Conservation (phyloP, 2,113 vertebrate genomes). For the Ophiodon elongatus region DNA sequence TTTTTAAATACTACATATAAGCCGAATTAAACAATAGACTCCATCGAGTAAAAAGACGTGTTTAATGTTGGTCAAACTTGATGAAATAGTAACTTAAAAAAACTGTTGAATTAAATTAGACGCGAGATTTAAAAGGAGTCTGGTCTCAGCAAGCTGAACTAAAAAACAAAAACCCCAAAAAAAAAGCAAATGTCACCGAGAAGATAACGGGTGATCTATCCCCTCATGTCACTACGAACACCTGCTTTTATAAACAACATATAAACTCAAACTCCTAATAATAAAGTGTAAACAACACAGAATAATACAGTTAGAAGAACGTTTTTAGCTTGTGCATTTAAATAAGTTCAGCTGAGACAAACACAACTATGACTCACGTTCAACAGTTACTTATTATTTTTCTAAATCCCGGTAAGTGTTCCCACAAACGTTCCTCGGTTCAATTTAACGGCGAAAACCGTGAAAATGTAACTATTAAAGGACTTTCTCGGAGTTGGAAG, state of each 20-base stretch:
- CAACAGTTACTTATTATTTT: not conserved
- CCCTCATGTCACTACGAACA: not conserved
- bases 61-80: fast-evolving
- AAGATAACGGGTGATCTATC: conserved; percentile 21
- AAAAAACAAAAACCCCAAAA: conserved; percentile 42
- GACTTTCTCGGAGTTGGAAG: conserved; percentile 35
- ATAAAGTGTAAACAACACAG: not conserved
- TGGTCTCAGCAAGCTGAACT: not conserved
- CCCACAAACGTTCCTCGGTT: no score
- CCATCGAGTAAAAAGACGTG: not conserved
- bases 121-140: not conserved
- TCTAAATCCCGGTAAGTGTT: no score
- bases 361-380: conserved; percentile 28
- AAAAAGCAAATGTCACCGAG: not conserved
- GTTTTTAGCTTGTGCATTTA: not conserved
- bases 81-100: not conserved
- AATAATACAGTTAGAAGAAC: not conserved
- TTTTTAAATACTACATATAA: not conserved
- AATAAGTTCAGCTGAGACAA: conserved; percentile 46
- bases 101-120: not conserved
- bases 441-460: no score
- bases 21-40: not conserved
- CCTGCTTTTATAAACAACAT: not conserved
- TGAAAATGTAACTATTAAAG: not conserved
- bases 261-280: not conserved